Evolutionary conservation across 2,888 invertebrate species (phyloP).

Genomic region (Epinotia ramella): DNA sequence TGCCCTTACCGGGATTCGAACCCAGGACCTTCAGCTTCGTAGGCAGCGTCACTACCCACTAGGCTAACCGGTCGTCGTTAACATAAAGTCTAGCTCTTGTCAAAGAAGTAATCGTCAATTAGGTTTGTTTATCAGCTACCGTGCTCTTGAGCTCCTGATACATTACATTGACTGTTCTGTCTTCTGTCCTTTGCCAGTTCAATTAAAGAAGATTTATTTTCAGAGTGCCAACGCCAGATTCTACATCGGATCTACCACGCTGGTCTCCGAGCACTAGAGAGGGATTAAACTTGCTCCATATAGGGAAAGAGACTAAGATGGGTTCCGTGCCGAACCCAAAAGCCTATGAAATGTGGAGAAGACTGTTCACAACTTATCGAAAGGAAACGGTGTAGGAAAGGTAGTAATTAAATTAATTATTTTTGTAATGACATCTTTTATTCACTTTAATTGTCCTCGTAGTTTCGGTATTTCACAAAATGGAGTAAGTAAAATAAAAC

Average conservation of each 20-base stretch:
- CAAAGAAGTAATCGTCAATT: neutral
- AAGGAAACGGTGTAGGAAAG: neutral
- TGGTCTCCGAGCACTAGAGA: constrained; percentile 48
- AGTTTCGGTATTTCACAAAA: too few relatives aligned
- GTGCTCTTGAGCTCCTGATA: neutral
- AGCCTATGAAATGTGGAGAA: constrained; percentile 36
- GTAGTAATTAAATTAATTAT: constrained; percentile 6
- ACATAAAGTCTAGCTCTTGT: neutral
- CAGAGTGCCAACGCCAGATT: constrained; percentile 31
- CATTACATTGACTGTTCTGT: neutral
- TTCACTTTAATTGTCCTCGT: too few relatives aligned
- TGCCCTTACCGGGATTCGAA: too few relatives aligned
- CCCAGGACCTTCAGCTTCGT: too few relatives aligned
- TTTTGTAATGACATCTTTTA: neutral
- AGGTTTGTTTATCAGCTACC: neutral
- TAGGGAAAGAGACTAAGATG: constrained; percentile 53
- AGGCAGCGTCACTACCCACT: too few relatives aligned
- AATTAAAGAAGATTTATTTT: neutral
- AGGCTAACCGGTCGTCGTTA: too few relatives aligned
- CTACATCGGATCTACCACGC: neutral
- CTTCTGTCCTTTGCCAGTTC: neutral
- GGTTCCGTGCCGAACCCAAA: constrained; percentile 51
- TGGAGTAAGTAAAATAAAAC: too few relatives aligned
- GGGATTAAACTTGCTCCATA: constrained; percentile 53
- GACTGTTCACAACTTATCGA: neutral